Evolutionary conservation across 2,888 invertebrate species (phyloP).

Genomic region (Polyommatus icarus): DNA sequence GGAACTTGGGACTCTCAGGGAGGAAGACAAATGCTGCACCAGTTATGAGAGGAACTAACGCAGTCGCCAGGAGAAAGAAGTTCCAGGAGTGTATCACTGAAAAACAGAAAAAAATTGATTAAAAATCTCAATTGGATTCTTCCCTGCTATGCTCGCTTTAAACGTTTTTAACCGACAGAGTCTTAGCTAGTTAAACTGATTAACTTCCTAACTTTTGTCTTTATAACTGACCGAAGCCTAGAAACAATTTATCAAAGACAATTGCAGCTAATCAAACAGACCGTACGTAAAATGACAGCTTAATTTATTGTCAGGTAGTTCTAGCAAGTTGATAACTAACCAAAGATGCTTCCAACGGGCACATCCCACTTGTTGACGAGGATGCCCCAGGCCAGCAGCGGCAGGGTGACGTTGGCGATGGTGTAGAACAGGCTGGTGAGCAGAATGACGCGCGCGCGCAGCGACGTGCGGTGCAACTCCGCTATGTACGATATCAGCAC

Average conservation of each 20-base stretch:
- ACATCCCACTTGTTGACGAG: constrained; percentile 82
- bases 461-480: constrained; percentile 85
- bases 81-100: constrained; percentile 83
- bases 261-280: too few relatives aligned
- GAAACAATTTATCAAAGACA: too few relatives aligned
- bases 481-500: constrained; percentile 86
- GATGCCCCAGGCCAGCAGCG: constrained; percentile 86
- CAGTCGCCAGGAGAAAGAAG: constrained; percentile 79
- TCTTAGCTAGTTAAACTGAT: too few relatives aligned
- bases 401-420: constrained; percentile 82
- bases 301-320: too few relatives aligned
- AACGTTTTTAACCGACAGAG: too few relatives aligned
- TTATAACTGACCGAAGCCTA: too few relatives aligned
- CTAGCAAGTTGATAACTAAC: too few relatives aligned
- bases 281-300: too few relatives aligned
- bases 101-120: constrained; percentile 33
- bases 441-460: constrained; percentile 83
- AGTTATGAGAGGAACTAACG: constrained; percentile 84
- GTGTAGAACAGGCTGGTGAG: constrained; percentile 84
- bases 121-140: too few relatives aligned
- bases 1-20: constrained; percentile 90
- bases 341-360: constrained; percentile 45
- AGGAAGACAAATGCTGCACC: constrained; percentile 81
- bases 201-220: too few relatives aligned
- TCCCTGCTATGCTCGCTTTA: too few relatives aligned